Conservation (phyloP, 2,113 vertebrate genomes). For the Leptobrachium ailaonicum region DNA sequence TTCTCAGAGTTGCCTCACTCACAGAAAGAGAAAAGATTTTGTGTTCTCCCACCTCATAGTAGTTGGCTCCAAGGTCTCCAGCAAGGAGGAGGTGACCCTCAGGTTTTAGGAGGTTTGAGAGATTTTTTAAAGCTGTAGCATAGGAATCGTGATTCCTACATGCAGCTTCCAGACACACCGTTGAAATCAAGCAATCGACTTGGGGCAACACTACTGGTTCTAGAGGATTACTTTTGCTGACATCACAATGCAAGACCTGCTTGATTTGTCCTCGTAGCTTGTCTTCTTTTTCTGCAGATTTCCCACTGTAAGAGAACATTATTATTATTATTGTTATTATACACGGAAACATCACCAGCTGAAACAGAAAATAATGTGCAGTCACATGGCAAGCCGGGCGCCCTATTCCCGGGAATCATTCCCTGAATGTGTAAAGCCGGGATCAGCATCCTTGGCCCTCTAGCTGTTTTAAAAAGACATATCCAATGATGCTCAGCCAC, state of each 20-base stretch:
- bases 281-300: slow-evolving; percentile 47
- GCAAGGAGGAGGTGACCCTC: slow-evolving; percentile 51
- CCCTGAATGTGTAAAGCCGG: too few species aligned
- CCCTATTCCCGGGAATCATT: too few species aligned
- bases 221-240: slow-evolving; percentile 51
- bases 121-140: slow-evolving; percentile 29
- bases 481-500: too few species aligned
- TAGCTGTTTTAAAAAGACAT: too few species aligned
- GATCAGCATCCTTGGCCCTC: too few species aligned
- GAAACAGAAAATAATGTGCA: too few species aligned
- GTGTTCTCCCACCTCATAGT: slow-evolving; percentile 48
- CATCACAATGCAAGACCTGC: slow-evolving; percentile 52
- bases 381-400: too few species aligned
- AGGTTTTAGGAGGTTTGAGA: slow-evolving; percentile 50
- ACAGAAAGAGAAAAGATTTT: slow-evolving; percentile 50
- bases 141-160: slow-evolving; percentile 49
- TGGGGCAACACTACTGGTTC: slow-evolving; percentile 40
- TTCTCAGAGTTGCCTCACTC: slow-evolving; percentile 44
- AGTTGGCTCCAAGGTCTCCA: slow-evolving; percentile 51
- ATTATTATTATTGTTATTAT: not conserved
- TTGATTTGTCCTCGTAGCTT: slow-evolving; percentile 39
- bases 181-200: slow-evolving; percentile 51
- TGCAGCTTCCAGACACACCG: slow-evolving; percentile 55
- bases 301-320: not conserved
- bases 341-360: too few species aligned